A percentile compares a stretch with the other conserved stretches of the same genome.
These are phyloP conservation scores for Crotophaga sulcirostris DNA, from an alignment of 2,113 vertebrate species.

Conservation along the genomic window DNA sequence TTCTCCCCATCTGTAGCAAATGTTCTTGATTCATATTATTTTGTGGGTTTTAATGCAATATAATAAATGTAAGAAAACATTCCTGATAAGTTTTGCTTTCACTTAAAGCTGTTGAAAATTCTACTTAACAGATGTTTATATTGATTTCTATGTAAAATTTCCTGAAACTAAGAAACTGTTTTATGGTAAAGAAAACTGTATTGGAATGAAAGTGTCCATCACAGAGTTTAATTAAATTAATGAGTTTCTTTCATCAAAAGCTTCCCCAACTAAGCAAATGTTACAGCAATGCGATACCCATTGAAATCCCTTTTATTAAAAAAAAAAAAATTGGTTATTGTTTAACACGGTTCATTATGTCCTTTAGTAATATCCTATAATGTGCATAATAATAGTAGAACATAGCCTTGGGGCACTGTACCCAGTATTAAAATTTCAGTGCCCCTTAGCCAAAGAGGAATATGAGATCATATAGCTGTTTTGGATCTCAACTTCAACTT, in stretches of 20 bases:
- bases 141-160: neutral
- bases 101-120: neutral
- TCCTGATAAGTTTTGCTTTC: neutral
- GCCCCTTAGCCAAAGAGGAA: neutral
- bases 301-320: slow-evolving; percentile 55
- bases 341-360: slow-evolving; percentile 44
- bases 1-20: neutral
- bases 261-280: slow-evolving; percentile 33
- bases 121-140: neutral
- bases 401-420: neutral
- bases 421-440: slow-evolving; percentile 6
- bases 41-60: neutral
- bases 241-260: slow-evolving; percentile 27
- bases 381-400: slow-evolving; percentile 24
- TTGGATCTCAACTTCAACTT: neutral
- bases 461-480: neutral
- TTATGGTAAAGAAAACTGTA: neutral
- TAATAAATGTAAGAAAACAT: neutral
- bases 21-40: neutral
- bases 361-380: slow-evolving; percentile 33
- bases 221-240: slow-evolving; percentile 32
- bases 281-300: neutral
- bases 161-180: neutral
- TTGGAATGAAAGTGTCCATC: neutral
- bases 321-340: slow-evolving; percentile 42